These are phyloP conservation scores for Sarcophilus harrisii DNA, from an alignment of 2,797 vertebrate genomes.

Conservation along the genomic window DNA sequence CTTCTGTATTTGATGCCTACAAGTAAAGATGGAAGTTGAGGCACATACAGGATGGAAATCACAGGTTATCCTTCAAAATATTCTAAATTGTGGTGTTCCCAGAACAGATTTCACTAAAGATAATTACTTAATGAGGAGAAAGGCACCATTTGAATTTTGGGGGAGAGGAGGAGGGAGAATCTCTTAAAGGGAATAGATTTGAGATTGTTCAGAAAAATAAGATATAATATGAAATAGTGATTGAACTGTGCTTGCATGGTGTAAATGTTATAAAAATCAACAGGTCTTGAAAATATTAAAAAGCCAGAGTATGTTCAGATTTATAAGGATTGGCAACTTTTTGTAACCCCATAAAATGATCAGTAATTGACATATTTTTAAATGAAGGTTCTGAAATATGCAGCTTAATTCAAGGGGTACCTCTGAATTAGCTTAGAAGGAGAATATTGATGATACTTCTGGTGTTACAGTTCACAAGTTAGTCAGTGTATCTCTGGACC, in stretches of 20 bases:
- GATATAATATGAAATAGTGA: neutral
- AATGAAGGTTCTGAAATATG: constrained; percentile 27
- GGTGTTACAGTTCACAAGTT: constrained; percentile 11
- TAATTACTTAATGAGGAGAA: constrained; percentile 35
- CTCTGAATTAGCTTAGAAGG: constrained; percentile 39
- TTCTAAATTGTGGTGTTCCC: neutral
- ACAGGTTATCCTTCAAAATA: constrained; percentile 13
- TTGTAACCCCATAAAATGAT: neutral
- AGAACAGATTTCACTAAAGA: neutral
- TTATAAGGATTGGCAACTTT: constrained; percentile 47
- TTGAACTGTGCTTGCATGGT: neutral
- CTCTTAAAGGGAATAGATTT: constrained; percentile 15
- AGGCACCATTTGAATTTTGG: neutral
- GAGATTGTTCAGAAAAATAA: neutral
- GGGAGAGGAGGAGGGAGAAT: constrained; percentile 29
- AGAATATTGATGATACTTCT: constrained; percentile 32
- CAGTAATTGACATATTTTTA: constrained; percentile 34
- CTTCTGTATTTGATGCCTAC: neutral
- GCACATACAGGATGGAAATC: neutral
- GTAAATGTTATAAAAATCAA: neutral
- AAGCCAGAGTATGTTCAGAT: constrained; percentile 15
- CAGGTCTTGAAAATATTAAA: constrained; percentile 38
- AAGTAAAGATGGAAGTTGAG: neutral
- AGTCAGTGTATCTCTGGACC: neutral
- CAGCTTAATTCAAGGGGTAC: constrained; percentile 51